Conservation (phyloP, 2,888 invertebrate genomes). For the Drosophila atripex region DNA sequence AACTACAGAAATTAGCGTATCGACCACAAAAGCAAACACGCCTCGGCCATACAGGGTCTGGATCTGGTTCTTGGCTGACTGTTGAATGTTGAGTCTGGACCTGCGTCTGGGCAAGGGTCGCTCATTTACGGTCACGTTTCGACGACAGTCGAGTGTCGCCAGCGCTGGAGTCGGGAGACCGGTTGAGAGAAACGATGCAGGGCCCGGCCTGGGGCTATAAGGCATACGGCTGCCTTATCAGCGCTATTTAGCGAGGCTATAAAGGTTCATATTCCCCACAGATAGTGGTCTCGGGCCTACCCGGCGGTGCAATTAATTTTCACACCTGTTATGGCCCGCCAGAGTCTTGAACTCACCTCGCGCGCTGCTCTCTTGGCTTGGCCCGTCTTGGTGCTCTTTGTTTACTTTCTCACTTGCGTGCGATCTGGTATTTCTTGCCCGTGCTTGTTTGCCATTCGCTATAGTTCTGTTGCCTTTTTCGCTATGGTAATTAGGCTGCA, state of each 20-base stretch:
- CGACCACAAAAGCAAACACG: constrained; percentile 72
- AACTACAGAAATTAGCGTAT: constrained; percentile 76
- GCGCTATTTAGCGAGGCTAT: constrained; percentile 37
- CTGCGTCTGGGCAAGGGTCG: constrained; percentile 22
- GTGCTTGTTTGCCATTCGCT: constrained; percentile 52
- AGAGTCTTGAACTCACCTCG: constrained; percentile 37
- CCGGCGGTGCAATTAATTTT: constrained; percentile 49
- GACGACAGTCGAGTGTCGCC: constrained; percentile 30
- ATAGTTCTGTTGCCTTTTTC: constrained; percentile 36
- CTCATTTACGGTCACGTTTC: constrained; percentile 47
- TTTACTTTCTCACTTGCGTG: constrained; percentile 66
- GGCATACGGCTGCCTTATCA: constrained; percentile 24
- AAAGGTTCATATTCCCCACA: constrained; percentile 45
- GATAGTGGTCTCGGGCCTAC: constrained; percentile 20
- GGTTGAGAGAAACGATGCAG: not conserved
- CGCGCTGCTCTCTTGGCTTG: constrained; percentile 18
- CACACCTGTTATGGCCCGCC: constrained; percentile 56
- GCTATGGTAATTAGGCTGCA: constrained; percentile 55
- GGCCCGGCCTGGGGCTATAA: constrained; percentile 8
- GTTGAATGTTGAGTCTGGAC: constrained; percentile 19
- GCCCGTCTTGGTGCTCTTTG: constrained; percentile 36
- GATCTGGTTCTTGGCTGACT: constrained; percentile 5
- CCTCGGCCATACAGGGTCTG: constrained; percentile 33
- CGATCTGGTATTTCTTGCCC: constrained; percentile 39
- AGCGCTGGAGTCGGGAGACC: constrained; percentile 1